Evolutionary conservation across 2,797 vertebrate species (phyloP).

Genomic region (Myotis daubentonii): DNA sequence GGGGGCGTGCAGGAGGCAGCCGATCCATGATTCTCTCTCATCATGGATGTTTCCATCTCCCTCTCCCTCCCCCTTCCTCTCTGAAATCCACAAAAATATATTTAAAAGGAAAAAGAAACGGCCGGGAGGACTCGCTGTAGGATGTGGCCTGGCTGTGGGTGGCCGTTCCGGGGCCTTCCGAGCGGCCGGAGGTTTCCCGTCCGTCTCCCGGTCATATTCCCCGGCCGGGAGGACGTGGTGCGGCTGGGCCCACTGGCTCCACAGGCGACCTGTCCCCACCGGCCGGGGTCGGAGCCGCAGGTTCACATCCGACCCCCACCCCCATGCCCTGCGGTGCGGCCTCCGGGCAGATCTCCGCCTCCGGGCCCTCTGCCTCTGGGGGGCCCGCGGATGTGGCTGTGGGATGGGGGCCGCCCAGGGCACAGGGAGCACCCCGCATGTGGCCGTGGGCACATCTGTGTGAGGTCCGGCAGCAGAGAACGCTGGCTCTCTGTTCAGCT

Average conservation of each 20-base stretch:
- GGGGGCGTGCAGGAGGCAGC: too few species aligned
- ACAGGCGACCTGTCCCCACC: neutral
- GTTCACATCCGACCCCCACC: neutral
- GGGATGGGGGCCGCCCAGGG: too few species aligned
- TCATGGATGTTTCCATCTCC: too few species aligned
- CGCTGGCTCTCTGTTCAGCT: neutral
- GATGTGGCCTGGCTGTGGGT: neutral
- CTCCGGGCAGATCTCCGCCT: neutral
- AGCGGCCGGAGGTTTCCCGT: neutral
- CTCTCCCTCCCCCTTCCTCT: too few species aligned
- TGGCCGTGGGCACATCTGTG: neutral
- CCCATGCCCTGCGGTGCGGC: too few species aligned
- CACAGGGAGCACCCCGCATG: too few species aligned
- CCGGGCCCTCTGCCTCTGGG: neutral
- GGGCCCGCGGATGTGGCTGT: too few species aligned
- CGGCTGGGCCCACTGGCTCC: neutral
- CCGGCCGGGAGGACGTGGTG: neutral
- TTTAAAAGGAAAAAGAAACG: neutral
- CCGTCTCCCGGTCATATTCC: neutral
- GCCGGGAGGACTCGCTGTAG: neutral
- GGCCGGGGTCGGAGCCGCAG: neutral
- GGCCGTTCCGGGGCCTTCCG: neutral
- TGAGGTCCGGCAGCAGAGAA: too few species aligned
- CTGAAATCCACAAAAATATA: too few species aligned
- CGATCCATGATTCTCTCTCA: too few species aligned